Base-by-base conservation (phyloP, 2,888 invertebrate genomes). In the Agonopterix arenella region DNA sequence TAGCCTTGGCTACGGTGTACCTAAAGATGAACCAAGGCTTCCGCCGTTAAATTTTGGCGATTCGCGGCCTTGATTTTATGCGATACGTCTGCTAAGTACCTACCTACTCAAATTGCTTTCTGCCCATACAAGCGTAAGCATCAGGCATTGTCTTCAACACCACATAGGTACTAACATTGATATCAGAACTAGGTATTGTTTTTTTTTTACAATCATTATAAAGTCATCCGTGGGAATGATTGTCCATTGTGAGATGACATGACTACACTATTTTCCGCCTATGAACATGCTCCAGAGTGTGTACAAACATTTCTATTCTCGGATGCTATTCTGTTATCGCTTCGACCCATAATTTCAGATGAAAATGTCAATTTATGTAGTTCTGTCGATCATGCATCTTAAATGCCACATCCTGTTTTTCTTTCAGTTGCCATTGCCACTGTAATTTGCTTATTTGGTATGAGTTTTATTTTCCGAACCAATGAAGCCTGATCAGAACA, bases 401-500 rank as follows among this genome's bases (percentile, higher is more conserved):
- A 77, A 80, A 73, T 64, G 70, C 55, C 51, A 58, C 70, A 75
- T 83, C 83, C 82, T 80, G 80, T 80, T 74, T 68, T 69, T 71
- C 61, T 59, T 60, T 61, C 57, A 59, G 57, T 59, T 51, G 36
- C 13, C 36, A 11, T n/a, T 11, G 46, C 7, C 57, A 61, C 59
- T 61, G 58, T 57, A 62, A 67, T 65, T 68, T 63, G 47, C 56
- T 56, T 57, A 8, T 65, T 63, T 53, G 57, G 52, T 58, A 57
- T 54, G 51, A 54, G 49, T 47, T 57, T 64, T 62, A 57, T 62
- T 62, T 60, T 61, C 59, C 60, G 48, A 55, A 41, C 10, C 55
- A 55, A 13, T 40, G n/a, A n/a, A 8, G n/a, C 40, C n/a, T n/a
- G n/a, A n/a, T n/a, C n/a, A n/a, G n/a, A n/a, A n/a, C n/a, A n/a